A percentile compares a stretch with the other conserved stretches of the same genome.
phyloP scores from a whole-genome alignment of 2,797 vertebrate species.

The Parotocinclus haroldoi region DNA sequence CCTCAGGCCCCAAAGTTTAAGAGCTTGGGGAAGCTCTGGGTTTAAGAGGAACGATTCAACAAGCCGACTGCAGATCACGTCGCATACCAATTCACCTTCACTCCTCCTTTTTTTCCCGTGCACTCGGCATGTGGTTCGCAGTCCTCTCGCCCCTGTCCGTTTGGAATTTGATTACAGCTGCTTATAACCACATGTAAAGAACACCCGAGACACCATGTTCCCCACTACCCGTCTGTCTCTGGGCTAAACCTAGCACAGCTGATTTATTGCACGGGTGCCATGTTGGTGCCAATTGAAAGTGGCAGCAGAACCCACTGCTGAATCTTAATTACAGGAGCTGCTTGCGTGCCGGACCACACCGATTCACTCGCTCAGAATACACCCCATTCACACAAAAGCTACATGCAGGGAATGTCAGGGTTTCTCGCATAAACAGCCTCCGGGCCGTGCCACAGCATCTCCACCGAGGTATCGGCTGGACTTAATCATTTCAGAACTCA shows the following conservation, averaged over 20 bases:
- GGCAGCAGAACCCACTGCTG: constrained; percentile 55
- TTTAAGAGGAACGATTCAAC: constrained; percentile 13
- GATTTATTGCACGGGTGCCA: constrained; percentile 59
- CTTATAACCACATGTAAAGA: constrained; percentile 38
- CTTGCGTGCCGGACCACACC: constrained; percentile 45
- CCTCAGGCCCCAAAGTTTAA: constrained; percentile 9
- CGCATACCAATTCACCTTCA: constrained; percentile 18
- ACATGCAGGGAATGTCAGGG: not conserved
- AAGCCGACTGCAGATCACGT: not conserved
- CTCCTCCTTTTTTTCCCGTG: not conserved
- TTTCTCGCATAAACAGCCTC: not conserved
- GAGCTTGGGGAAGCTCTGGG: constrained; percentile 5
- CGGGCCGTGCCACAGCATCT: too few relatives aligned
- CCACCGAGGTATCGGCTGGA: too few relatives aligned
- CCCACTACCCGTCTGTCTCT: constrained; percentile 50
- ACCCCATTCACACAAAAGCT: not conserved
- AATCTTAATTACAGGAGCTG: constrained; percentile 62
- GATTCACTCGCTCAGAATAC: not conserved
- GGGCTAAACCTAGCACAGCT: constrained; percentile 54
- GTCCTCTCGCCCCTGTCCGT: not conserved
- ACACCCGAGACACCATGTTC: constrained; percentile 44
- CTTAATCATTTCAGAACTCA: too few relatives aligned
- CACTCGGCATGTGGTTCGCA: not conserved
- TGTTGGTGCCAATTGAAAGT: constrained; percentile 65
- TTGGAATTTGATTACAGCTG: constrained; percentile 28